Conservation (phyloP, 1,140 invertebrate genomes). For the Homalodisca vitripennis region DNA sequence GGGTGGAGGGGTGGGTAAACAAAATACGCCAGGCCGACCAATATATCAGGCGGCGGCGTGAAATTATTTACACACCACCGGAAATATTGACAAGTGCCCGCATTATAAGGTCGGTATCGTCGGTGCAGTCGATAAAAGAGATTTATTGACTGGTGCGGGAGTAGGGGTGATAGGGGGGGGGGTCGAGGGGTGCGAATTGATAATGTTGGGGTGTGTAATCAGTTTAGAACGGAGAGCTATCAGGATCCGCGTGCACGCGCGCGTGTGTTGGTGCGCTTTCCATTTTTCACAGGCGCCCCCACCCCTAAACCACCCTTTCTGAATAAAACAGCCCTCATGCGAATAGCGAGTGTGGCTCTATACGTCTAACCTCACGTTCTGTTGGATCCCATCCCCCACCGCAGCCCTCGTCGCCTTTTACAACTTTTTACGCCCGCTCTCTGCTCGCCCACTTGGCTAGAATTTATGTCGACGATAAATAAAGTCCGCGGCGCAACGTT, state of each 20-base stretch:
- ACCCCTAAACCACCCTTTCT: background rate
- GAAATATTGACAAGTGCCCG: slow-evolving; percentile 5
- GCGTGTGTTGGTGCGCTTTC: background rate
- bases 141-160: slow-evolving; percentile 18
- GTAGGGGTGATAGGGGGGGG: background rate
- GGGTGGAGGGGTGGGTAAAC: too few species aligned
- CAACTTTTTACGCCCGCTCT: background rate
- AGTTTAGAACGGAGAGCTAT: background rate
- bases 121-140: slow-evolving; percentile 14
- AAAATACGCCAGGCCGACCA: too few species aligned
- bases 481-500: too few species aligned
- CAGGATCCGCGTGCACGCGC: background rate
- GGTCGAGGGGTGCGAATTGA: slow-evolving; percentile 20
- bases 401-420: background rate
- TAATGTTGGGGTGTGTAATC: slow-evolving; percentile 22
- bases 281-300: background rate
- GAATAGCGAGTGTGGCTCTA: background rate
- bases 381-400: too few species aligned
- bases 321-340: slow-evolving; percentile 21
- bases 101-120: slow-evolving; percentile 1
- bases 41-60: too few species aligned
- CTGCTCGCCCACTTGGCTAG: background rate
- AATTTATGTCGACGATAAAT: too few species aligned
- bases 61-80: slow-evolving; percentile 18
- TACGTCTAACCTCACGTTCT: background rate